These are phyloP conservation scores for Auanema sp. DNA, from an alignment of 2,888 invertebrate genomes.

Conservation along the genomic window DNA sequence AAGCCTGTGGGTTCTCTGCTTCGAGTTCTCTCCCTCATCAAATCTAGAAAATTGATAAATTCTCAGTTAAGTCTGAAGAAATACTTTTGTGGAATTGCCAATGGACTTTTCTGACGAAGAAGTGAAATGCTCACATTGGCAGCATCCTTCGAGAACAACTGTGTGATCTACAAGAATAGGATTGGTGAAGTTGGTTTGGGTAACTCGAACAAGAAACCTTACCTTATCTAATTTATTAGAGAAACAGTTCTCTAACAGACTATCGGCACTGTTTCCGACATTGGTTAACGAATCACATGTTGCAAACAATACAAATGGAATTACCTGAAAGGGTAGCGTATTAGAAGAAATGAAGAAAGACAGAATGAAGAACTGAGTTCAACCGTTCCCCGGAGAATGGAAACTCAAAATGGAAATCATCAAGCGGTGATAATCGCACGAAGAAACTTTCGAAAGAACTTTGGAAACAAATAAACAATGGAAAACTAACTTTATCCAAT, in stretches of 20 bases:
- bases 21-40: constrained; percentile 3
- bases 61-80: no score
- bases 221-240: constrained; percentile 32
- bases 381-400: neutral
- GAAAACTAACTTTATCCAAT: constrained; percentile 34
- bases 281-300: constrained; percentile 26
- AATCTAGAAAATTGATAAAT: no score
- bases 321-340: constrained; percentile 16
- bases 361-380: neutral
- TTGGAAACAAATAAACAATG: neutral
- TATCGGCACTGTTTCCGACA: constrained; percentile 26
- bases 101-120: no score
- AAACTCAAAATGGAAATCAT: neutral
- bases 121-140: no score
- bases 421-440: constrained; percentile 4
- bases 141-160: no score
- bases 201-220: no score
- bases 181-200: no score
- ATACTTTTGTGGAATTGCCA: no score
- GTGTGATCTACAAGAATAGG: no score
- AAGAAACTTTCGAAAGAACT: neutral
- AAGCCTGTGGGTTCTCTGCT: constrained; percentile 21
- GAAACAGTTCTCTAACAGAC: constrained; percentile 42
- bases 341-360: neutral
- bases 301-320: constrained; percentile 35